These are phyloP conservation scores for Caenorhabditis macrosperma DNA, from an alignment of 2,888 invertebrate genomes.

Conservation along the genomic window DNA sequence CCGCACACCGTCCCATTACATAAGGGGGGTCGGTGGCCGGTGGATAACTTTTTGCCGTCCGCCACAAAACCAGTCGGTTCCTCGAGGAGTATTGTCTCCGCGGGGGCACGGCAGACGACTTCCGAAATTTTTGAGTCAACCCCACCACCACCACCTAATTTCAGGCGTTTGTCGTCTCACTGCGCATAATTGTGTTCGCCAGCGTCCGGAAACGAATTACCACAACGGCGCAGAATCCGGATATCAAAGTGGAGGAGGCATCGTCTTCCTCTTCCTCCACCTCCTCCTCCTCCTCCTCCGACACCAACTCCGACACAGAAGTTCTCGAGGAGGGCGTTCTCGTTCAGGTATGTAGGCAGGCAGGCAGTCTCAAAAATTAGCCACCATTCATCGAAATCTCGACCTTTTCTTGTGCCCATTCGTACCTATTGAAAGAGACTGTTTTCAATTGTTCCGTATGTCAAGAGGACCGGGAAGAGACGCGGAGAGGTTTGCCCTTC, in stretches of 20 bases:
- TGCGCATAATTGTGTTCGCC: constrained; percentile 62
- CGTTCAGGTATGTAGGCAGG: constrained; percentile 19
- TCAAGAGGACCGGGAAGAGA: constrained; percentile 38
- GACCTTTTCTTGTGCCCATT: constrained; percentile 12
- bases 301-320: constrained; percentile 51
- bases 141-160: constrained; percentile 44
- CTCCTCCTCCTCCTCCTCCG: constrained; percentile 34
- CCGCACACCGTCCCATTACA: constrained; percentile 28
- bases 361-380: not conserved
- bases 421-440: constrained; percentile 38
- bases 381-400: constrained; percentile 14
- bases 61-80: not conserved
- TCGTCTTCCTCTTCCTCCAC: constrained; percentile 42
- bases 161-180: constrained; percentile 66
- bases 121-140: not conserved
- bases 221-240: constrained; percentile 48
- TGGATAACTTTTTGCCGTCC: constrained; percentile 44
- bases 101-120: no score
- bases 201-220: constrained; percentile 50
- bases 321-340: constrained; percentile 37
- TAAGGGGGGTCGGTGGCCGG: constrained; percentile 23
- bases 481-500: constrained; percentile 38
- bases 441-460: constrained; percentile 48
- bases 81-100: no score
- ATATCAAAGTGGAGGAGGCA: constrained; percentile 48